Evolutionary conservation across 2,797 vertebrate genomes (phyloP).

Genomic region (Cossypha dichroa): DNA sequence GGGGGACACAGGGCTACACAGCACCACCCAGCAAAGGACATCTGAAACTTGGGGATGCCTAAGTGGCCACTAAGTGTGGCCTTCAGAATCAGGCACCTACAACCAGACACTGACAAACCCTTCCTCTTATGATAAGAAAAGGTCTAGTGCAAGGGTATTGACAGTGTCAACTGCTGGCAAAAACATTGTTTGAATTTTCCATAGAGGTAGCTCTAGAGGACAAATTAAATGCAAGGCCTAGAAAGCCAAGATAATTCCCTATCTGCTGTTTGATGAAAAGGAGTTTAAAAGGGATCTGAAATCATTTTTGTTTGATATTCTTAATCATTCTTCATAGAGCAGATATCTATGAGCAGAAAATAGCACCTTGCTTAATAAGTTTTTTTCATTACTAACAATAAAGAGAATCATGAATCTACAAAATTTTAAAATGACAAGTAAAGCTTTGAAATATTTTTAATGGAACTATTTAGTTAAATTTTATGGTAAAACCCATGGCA

Average conservation of each 20-base stretch:
- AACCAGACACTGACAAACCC: background rate
- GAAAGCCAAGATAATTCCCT: background rate
- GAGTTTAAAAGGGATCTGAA: background rate
- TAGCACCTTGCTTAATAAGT: background rate
- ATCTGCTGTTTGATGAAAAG: background rate
- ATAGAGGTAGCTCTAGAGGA: background rate
- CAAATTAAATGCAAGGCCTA: background rate
- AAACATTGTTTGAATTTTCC: background rate
- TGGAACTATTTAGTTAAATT: background rate
- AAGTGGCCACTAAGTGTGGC: background rate
- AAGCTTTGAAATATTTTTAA: background rate
- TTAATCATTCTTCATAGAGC: background rate
- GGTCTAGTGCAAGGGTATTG: background rate
- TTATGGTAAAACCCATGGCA: background rate
- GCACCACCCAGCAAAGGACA: background rate
- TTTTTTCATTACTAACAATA: background rate
- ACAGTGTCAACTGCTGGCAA: background rate
- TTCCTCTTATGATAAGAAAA: background rate
- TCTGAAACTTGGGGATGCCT: background rate
- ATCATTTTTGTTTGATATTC: background rate
- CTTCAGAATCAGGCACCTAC: background rate
- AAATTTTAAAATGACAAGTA: background rate
- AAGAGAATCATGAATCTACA: background rate
- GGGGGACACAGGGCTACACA: fast-evolving
- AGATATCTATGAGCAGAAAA: background rate